Base-by-base conservation (phyloP, 2,888 invertebrate species). In the Entomobrya proxima region DNA sequence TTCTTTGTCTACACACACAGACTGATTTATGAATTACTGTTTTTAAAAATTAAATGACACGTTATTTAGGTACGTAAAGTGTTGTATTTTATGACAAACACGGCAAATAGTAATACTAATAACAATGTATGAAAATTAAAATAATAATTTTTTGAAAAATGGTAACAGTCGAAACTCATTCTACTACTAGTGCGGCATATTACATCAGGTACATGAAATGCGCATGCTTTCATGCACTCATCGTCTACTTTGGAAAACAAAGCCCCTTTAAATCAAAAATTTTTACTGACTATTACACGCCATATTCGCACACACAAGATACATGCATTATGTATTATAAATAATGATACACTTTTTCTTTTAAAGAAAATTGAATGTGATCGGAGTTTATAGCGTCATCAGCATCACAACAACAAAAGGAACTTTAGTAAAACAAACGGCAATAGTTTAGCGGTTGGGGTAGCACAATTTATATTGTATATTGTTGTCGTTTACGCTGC, bases 11-110 rank as follows among this genome's bases (percentile, higher is more conserved):
- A 15, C n/a, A 47, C 47, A 21, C 5, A 24, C n/a, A 55, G 6
- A 2, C 52, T 52, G 30, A 58, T 58, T 30, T 30, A 30, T 15
- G 27, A 58, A 58, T 58, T 58, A 30, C 30, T 58, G 15, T 30
- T 58, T 58, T 58, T 30, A 30, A 15, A n/a, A 15, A 11, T 11
- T 2, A 58, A 58, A 58, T 58, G 30, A 58, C 58, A 58, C 11
- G 58, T 58, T n/a, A 30, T 4, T 58, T 58, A 58, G 58, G 58
- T 58, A 58, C 30, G 30, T 30, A 58, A 58, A 58, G n/a, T 58
- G 58, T 15, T 58, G 18, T 15, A 30, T 58, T 58, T 58, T 15
- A 58, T 30, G 30, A n/a, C n/a, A n/a, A 58, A 30, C 58, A 18
- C 18, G 58, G 30, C 30, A 58, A n/a, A 58, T 52, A 52, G 24